phyloP scores from a whole-genome alignment of 2,888 invertebrate species.

The Oeneis ivallda region DNA sequence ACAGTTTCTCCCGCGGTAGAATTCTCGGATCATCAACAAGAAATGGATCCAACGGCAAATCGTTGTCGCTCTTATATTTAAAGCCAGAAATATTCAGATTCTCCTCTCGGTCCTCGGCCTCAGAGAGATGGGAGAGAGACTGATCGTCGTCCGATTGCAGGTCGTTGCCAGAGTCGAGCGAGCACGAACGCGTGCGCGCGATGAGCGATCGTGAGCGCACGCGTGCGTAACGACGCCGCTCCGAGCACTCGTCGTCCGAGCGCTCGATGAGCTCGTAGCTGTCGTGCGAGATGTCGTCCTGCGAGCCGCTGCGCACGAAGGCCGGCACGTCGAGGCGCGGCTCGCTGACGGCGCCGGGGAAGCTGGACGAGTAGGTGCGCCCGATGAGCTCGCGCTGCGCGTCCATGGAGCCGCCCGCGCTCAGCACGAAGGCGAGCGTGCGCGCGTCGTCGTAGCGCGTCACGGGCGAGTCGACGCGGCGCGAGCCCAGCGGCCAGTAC shows the following conservation, averaged over 20 bases:
- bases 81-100: conserved; percentile 82
- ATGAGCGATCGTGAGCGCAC: conserved; percentile 59
- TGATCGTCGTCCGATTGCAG: conserved; percentile 88
- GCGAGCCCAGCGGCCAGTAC: conserved; percentile 57
- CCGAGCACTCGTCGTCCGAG: conserved; percentile 84
- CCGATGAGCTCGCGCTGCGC: conserved; percentile 85
- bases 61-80: conserved; percentile 85
- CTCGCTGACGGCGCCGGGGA: conserved; percentile 89
- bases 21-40: conserved; percentile 89
- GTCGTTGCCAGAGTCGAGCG: conserved; percentile 89
- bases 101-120: conserved; percentile 77
- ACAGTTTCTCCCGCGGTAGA: conserved; percentile 86
- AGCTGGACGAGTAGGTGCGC: conserved; percentile 92
- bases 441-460: conserved; percentile 85
- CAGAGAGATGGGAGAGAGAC: conserved; percentile 79
- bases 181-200: conserved; percentile 84
- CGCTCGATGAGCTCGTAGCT: conserved; percentile 93
- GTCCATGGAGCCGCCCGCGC: conserved; percentile 73
- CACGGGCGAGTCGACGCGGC: conserved; percentile 85
- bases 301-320: conserved; percentile 85
- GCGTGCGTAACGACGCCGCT: conserved; percentile 59
- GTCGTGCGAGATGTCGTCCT: conserved; percentile 93
- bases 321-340: conserved; percentile 84
- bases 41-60: conserved; percentile 89
- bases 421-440: conserved; percentile 84